Percentiles rank a stretch among this genome's conserved stretches.
Conservation (phyloP, 2,888 invertebrate species). For the Dysmachus trigonus region DNA sequence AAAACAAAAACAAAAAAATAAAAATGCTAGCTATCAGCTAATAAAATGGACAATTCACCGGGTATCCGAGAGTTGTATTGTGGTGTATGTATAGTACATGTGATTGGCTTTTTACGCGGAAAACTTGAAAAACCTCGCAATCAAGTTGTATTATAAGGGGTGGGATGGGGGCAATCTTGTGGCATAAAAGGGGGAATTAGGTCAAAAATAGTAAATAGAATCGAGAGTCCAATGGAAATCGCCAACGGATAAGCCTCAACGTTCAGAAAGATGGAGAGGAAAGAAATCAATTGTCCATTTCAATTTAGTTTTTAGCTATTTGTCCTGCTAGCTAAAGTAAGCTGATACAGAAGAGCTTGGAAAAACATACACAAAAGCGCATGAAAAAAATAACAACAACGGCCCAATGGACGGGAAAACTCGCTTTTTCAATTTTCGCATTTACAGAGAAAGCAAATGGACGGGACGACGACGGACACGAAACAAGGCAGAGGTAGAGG, state of each 20-base stretch:
- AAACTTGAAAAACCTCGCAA: not conserved
- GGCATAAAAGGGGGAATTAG: not conserved
- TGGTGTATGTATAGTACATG: not conserved
- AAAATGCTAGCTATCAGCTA: not conserved
- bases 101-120: not conserved
- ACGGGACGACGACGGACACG: not conserved
- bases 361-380: slow-evolving; percentile 12
- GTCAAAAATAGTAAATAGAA: not conserved
- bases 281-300: slow-evolving; percentile 43
- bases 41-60: not conserved
- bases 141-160: not conserved
- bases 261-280: not conserved
- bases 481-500: not conserved
- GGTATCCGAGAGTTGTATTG: not conserved
- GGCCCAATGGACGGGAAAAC: slow-evolving; percentile 1
- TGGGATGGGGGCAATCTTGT: not conserved
- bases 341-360: slow-evolving; percentile 5
- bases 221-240: not conserved
- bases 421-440: slow-evolving; percentile 35
- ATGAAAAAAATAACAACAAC: slow-evolving; percentile 23
- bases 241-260: not conserved
- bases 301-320: slow-evolving; percentile 36
- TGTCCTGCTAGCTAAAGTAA: slow-evolving; percentile 22
- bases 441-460: slow-evolving; percentile 8
- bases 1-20: not conserved